Conservation (phyloP, 2,797 vertebrate species). For the Characodon lateralis region DNA sequence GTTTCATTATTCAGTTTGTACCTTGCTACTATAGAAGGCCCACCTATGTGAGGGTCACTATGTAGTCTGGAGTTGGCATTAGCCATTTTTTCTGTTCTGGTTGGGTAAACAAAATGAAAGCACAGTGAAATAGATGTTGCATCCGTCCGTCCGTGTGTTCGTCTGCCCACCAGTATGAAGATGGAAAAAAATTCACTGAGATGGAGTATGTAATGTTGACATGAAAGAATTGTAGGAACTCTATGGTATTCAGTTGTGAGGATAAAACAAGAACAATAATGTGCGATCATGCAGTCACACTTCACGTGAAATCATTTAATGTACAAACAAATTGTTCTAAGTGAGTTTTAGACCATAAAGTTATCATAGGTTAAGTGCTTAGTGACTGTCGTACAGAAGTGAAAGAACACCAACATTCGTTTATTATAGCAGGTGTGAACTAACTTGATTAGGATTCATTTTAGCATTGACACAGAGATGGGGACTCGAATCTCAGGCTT, state of each 20-base stretch:
- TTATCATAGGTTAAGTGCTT: background rate
- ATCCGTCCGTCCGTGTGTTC: background rate
- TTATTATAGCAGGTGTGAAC: background rate
- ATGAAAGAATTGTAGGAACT: background rate
- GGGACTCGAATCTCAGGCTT: background rate
- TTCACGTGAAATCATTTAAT: background rate
- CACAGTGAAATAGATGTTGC: background rate
- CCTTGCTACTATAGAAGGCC: background rate
- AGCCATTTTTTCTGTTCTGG: background rate
- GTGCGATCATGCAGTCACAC: slow-evolving; percentile 5
- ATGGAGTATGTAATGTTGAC: background rate
- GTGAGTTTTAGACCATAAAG: background rate
- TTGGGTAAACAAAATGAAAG: background rate
- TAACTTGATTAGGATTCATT: background rate
- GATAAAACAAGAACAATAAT: slow-evolving; percentile 5
- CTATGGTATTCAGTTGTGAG: slow-evolving; percentile 2
- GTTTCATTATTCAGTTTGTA: slow-evolving; percentile 23
- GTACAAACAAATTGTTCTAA: background rate
- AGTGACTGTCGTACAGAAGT: background rate
- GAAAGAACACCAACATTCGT: background rate
- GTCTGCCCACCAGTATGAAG: background rate
- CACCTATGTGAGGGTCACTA: background rate
- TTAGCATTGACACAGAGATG: background rate
- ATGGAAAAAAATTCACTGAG: background rate
- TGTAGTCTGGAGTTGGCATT: too few species aligned